Evolutionary conservation across 2,888 invertebrate species (phyloP), one percentile per base, ranked within the genome.

Genomic region (Orthosia gothica): DNA sequence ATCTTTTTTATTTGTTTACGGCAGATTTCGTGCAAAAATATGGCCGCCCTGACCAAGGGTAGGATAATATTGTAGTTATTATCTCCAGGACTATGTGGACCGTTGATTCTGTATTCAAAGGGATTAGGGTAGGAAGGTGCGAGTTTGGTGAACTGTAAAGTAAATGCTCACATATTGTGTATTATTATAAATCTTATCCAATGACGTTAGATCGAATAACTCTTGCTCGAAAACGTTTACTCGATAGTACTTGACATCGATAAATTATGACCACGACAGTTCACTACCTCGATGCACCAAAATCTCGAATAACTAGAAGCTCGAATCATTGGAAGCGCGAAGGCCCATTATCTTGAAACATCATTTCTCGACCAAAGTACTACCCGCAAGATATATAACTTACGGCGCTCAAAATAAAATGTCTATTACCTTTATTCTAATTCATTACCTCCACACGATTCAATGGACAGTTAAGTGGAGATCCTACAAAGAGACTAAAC

Each of bases 1-100:
- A 75, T 83, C 63, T 81, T 83, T 71, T 82, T 74, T 15, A 68
- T 58, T 73, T 83, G 57, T 83, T 81, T 83, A 83, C 20, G 74
- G 23, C 40, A 69, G 52, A 54, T 73, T 81, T 58, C 54, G 54
- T 54, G 52, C 61, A 58, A 49, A 81, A 83, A 58, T 78, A 80
- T 65, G 26, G 59, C 54, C 26, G 5, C 26, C 16, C 65, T 61
- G 69, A 61, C 67, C 67, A 59, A 50, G 52, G 72, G 54, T 50
- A 20, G 50, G 18, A 23, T n/a, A 69, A 81, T 82, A 68, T 68
- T 68, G 64, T 61, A 57, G 61, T 58, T 79, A 69, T 79, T 73
- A 66, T 73, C 64, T 52, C 26, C n/a, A 12, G 52, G 45, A 32
- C 12, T 52, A 65, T 61, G 32, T 45, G 15, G 50, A 50, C 3